A percentile compares a stretch with the other conserved stretches of the same genome.
These are phyloP conservation scores for Agriopis aurantiaria DNA, from an alignment of 2,888 invertebrate genomes.

Conservation along the genomic window DNA sequence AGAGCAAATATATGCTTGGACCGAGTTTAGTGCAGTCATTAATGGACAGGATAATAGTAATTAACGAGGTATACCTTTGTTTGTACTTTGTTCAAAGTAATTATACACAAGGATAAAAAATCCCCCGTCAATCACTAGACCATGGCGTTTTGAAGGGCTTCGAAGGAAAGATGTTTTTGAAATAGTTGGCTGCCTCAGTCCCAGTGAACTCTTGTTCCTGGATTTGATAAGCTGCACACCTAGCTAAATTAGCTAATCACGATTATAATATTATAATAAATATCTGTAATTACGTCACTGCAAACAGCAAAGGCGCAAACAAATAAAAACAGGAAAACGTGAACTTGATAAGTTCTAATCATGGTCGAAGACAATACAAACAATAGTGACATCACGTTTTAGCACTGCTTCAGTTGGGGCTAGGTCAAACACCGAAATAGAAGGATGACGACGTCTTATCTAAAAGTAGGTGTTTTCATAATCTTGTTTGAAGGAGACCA, in stretches of 20 bases:
- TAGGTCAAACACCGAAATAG: slow-evolving; percentile 24
- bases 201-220: not conserved
- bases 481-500: not conserved
- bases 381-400: slow-evolving; percentile 10
- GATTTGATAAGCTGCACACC: too few relatives aligned
- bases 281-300: not conserved
- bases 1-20: too few relatives aligned
- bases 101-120: not conserved
- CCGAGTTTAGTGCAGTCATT: too few relatives aligned
- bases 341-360: not conserved
- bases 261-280: too few relatives aligned
- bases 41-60: too few relatives aligned
- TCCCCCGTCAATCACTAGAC: slow-evolving; percentile 12
- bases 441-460: slow-evolving; percentile 13
- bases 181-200: slow-evolving; percentile 7
- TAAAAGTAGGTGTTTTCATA: slow-evolving; percentile 7
- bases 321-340: not conserved
- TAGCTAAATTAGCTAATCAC: not conserved
- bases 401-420: not conserved
- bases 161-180: slow-evolving; percentile 1
- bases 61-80: too few relatives aligned
- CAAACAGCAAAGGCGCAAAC: not conserved
- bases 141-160: slow-evolving; percentile 6
- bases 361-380: not conserved
- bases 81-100: too few relatives aligned